phyloP scores from a whole-genome alignment of 2,113 vertebrate species.

The Pagrus major region DNA sequence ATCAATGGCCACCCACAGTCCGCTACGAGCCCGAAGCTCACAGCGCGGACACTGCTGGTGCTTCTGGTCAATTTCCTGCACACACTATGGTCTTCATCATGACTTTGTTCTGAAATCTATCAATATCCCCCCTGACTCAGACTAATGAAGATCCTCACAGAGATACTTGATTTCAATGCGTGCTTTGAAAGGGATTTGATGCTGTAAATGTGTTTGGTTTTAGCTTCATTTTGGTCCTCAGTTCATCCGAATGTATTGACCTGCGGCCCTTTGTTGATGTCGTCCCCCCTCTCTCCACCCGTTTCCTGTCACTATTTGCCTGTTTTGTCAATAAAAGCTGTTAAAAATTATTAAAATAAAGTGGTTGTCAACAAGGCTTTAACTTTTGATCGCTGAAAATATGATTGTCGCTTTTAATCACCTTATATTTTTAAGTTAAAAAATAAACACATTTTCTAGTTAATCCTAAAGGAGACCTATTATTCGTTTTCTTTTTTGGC shows the following conservation, averaged over 20 bases:
- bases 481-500: too few species aligned
- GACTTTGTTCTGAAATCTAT: constrained; percentile 52
- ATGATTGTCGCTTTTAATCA: too few species aligned
- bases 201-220: constrained; percentile 19
- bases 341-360: too few species aligned
- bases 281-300: too few species aligned
- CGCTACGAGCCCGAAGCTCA: constrained; percentile 43
- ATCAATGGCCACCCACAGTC: constrained; percentile 45
- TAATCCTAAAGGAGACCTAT: too few species aligned
- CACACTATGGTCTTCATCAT: constrained; percentile 46
- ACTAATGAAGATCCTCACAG: constrained; percentile 39
- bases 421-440: too few species aligned
- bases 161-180: not conserved
- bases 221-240: constrained; percentile 36
- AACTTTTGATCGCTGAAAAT: too few species aligned
- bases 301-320: too few species aligned
- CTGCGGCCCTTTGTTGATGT: too few species aligned
- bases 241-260: constrained; percentile 34
- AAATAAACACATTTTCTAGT: too few species aligned
- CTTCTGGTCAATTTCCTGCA: constrained; percentile 56
- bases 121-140: constrained; percentile 31
- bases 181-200: not conserved
- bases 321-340: too few species aligned
- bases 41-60: constrained; percentile 43
- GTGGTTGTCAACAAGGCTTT: too few species aligned